Conservation (phyloP, 1,140 invertebrate genomes). For the Bombyx mandarina region DNA sequence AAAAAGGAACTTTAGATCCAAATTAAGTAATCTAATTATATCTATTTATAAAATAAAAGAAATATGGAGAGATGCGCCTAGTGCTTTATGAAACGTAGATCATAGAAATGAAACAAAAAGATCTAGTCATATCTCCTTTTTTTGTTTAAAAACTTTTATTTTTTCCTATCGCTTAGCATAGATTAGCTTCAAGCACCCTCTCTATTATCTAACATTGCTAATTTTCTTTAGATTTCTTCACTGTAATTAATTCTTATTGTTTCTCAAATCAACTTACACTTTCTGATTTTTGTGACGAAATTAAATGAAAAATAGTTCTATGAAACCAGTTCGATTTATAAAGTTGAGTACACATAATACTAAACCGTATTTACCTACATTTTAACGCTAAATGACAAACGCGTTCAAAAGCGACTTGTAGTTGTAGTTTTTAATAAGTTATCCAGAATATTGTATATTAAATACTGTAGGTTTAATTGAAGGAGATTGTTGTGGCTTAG, state of each 20-base stretch:
- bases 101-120: conserved; percentile 60
- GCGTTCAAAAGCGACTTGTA: no score
- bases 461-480: conserved; percentile 37
- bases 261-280: no score
- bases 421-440: conserved; percentile 48
- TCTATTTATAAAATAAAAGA: conserved; percentile 64
- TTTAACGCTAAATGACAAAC: no score
- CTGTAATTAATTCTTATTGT: no score
- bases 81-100: conserved; percentile 69
- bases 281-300: no score
- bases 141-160: conserved; percentile 54
- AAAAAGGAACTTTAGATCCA: conserved; percentile 52
- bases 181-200: conserved; percentile 67
- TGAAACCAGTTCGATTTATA: no score
- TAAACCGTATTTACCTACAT: no score
- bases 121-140: conserved; percentile 68
- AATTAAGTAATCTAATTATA: conserved; percentile 66
- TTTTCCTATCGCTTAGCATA: conserved; percentile 66
- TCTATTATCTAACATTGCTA: background rate
- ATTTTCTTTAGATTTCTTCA: no score
- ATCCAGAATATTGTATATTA: conserved; percentile 67
- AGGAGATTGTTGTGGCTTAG: conserved; percentile 33
- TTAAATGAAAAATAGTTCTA: no score
- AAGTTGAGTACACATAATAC: no score
- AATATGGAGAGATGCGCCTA: conserved; percentile 66